Conservation (phyloP, 92 coral and sea anemone species). For the Scolanthus callimorphus region DNA sequence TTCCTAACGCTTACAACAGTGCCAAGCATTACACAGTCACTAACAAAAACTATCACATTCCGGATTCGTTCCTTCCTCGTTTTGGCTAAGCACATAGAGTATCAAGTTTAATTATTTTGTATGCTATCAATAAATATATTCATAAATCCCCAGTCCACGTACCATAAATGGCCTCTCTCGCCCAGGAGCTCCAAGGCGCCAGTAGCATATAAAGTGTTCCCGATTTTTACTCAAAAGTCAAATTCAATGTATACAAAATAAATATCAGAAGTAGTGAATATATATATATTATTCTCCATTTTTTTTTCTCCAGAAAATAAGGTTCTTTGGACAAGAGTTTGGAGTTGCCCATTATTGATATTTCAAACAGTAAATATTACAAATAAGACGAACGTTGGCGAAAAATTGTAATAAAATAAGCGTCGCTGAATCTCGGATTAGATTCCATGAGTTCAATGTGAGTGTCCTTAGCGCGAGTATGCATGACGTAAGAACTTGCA, state of each 20-base stretch:
- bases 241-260: conserved; percentile 29
- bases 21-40: no score
- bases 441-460: no score
- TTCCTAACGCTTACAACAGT: no score
- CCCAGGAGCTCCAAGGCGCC: conserved; percentile 11
- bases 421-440: no score
- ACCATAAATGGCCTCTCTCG: not conserved
- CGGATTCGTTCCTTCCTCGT: no score
- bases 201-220: conserved; percentile 33
- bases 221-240: conserved; percentile 21
- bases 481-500: no score
- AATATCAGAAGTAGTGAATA: conserved; percentile 9
- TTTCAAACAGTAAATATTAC: no score
- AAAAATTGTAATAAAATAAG: no score
- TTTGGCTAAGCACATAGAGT: not conserved
- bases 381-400: no score
- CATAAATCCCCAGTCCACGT: conserved; percentile 23
- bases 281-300: not conserved
- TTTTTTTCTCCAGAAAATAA: not conserved
- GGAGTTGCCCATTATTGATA: no score
- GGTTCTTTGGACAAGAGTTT: not conserved
- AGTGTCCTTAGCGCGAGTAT: no score
- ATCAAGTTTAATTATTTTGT: conserved; percentile 13
- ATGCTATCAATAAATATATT: conserved; percentile 36
- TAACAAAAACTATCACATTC: no score